Conservation (phyloP, 2,888 invertebrate genomes). For the Morpho helenor region DNA sequence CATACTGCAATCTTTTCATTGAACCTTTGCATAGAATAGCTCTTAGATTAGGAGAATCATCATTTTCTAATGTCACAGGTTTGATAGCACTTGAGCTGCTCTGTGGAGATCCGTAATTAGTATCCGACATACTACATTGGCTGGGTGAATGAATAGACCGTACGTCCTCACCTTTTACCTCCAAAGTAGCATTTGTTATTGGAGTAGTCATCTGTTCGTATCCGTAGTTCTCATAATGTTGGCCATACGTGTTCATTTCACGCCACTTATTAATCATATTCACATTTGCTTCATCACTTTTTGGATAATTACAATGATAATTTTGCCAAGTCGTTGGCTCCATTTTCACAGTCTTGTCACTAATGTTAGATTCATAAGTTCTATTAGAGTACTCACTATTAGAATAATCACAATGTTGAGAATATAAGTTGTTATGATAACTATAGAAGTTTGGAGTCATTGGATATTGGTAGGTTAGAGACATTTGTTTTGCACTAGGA, state of each 20-base stretch:
- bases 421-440: slow-evolving; percentile 50
- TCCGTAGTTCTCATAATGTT: slow-evolving; percentile 42
- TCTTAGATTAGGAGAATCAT: slow-evolving; percentile 79
- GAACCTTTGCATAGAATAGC: slow-evolving; percentile 72
- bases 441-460: slow-evolving; percentile 44
- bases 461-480: slow-evolving; percentile 49
- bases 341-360: slow-evolving; percentile 47
- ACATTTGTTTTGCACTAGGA: slow-evolving; percentile 50
- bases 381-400: slow-evolving; percentile 44
- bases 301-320: slow-evolving; percentile 45
- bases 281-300: slow-evolving; percentile 40
- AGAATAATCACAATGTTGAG: slow-evolving; percentile 47
- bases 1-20: slow-evolving; percentile 47
- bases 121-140: slow-evolving; percentile 55
- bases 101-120: slow-evolving; percentile 62
- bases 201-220: slow-evolving; percentile 45
- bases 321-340: slow-evolving; percentile 58
- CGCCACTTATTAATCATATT: slow-evolving; percentile 62
- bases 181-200: slow-evolving; percentile 35
- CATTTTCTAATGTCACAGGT: slow-evolving; percentile 46
- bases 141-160: slow-evolving; percentile 57
- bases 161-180: slow-evolving; percentile 46
- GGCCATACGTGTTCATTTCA: slow-evolving; percentile 55
- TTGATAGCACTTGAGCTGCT: slow-evolving; percentile 52
- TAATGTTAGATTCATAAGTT: slow-evolving; percentile 38